phyloP scores from a whole-genome alignment of 2,797 vertebrate species.

The Eulemur coronatus region DNA sequence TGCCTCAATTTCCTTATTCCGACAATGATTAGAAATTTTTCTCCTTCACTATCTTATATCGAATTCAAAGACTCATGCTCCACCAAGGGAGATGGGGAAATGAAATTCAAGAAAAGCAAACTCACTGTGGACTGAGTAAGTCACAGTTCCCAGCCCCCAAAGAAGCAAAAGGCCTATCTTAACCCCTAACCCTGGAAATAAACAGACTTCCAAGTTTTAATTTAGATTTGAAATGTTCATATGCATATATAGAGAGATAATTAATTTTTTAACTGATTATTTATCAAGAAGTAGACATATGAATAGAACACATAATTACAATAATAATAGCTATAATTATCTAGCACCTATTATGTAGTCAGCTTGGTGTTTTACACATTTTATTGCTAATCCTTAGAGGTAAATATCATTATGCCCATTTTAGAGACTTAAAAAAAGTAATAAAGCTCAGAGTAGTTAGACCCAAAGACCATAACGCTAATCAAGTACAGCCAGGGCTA shows the following conservation, averaged over 20 bases:
- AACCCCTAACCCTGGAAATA: background rate
- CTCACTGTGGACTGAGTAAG: background rate
- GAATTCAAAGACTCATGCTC: background rate
- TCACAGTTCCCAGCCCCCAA: background rate
- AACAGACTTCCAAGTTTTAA: background rate
- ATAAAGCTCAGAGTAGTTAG: background rate
- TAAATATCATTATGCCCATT: background rate
- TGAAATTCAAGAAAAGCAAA: background rate
- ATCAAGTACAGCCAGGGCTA: background rate
- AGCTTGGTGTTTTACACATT: background rate
- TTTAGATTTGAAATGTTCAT: slow-evolving; percentile 12
- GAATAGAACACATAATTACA: slow-evolving; percentile 1
- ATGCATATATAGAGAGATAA: background rate
- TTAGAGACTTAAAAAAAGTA: background rate
- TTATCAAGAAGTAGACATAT: background rate
- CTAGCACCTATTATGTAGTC: background rate
- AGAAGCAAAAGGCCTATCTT: background rate
- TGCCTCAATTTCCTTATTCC: background rate
- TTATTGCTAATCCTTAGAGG: background rate
- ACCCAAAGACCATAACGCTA: background rate
- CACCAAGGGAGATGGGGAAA: background rate
- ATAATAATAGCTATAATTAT: background rate
- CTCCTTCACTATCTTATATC: background rate
- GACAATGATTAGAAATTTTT: background rate
- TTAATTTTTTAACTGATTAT: slow-evolving; percentile 23